Conservation (phyloP, 30 jellyfish, hydroid and myxozoan species). For the Chrysaora quinquecirrha region DNA sequence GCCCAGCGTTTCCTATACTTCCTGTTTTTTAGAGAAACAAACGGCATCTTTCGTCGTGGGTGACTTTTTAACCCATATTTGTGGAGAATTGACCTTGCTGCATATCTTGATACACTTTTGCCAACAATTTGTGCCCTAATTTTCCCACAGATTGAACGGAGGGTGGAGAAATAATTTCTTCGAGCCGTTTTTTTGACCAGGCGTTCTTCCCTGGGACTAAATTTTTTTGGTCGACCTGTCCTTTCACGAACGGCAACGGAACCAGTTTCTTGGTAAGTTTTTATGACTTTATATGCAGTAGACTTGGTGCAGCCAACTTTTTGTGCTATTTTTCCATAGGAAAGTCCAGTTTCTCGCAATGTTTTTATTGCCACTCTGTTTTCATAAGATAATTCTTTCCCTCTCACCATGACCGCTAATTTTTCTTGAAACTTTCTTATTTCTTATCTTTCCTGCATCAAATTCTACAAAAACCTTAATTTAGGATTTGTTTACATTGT, state of each 20-base stretch:
- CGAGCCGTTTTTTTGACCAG: background rate
- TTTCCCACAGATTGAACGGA: background rate
- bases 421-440: background rate
- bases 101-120: background rate
- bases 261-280: background rate
- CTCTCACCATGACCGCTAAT: background rate
- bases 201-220: background rate
- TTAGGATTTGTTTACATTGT: too few species aligned
- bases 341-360: background rate
- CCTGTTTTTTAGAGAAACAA: background rate
- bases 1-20: background rate
- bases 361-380: background rate
- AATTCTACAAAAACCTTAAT: too few species aligned
- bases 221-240: constrained; percentile 7
- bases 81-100: background rate
- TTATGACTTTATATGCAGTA: background rate
- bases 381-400: background rate
- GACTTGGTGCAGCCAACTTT: constrained; percentile 5
- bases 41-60: background rate
- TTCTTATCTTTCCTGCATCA: too few species aligned
- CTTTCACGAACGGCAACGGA: background rate
- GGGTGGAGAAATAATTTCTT: background rate
- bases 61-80: background rate
- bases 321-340: constrained; percentile 4
- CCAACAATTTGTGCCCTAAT: background rate